Conservation (phyloP, 2,888 invertebrate genomes). For the Eupithecia tripunctaria region DNA sequence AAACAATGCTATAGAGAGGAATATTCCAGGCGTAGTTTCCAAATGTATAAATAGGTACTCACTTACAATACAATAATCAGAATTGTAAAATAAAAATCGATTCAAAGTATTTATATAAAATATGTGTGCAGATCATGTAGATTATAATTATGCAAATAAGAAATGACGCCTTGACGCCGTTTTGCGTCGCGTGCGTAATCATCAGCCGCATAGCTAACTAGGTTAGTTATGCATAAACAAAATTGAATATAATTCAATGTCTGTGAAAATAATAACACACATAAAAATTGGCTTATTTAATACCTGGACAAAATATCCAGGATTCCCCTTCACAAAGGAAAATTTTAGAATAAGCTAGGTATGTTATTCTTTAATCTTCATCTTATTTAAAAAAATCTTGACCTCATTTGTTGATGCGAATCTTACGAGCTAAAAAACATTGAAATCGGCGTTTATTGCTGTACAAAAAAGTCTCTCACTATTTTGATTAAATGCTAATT, state of each 20-base stretch:
- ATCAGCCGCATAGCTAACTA: neutral
- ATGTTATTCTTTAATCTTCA: neutral
- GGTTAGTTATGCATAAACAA: neutral
- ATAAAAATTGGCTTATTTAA: no score
- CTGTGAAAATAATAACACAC: neutral
- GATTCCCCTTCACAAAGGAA: no score
- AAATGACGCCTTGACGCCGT: neutral
- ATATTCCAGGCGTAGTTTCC: neutral
- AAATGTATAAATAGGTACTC: no score
- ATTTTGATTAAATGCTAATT: slow-evolving; percentile 44
- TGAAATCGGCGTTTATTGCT: neutral
- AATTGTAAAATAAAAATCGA: neutral
- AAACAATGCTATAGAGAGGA: neutral
- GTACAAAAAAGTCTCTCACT: neutral
- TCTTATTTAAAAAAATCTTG: no score
- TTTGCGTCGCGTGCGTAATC: neutral
- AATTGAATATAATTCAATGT: neutral
- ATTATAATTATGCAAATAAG: slow-evolving; percentile 10
- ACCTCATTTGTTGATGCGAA: neutral
- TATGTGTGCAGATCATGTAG: neutral
- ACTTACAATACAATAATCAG: neutral
- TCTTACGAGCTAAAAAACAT: neutral
- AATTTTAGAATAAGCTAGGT: no score
- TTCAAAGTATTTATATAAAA: neutral
- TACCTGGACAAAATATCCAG: no score